Evolutionary conservation across 2,113 vertebrate genomes (phyloP).

Genomic region (Trinectes maculatus): DNA sequence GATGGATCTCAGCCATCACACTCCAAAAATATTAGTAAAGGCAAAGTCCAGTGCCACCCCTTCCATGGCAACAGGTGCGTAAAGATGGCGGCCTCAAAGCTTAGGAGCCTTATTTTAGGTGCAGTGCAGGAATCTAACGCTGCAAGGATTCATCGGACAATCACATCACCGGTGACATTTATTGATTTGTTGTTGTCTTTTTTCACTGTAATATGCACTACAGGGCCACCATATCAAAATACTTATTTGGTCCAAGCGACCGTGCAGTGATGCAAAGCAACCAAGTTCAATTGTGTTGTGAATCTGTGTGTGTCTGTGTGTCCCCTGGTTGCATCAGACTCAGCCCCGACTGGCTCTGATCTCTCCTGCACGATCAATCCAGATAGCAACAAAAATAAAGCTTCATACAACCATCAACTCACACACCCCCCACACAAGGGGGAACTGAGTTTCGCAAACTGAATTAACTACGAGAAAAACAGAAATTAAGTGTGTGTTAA

Average conservation of each 20-base stretch:
- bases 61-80: constrained; percentile 4
- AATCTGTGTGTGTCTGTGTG: constrained; percentile 27
- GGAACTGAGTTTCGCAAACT: no score
- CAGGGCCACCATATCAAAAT: no score
- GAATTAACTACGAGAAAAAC: neutral
- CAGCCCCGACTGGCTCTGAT: constrained; percentile 37
- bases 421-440: constrained; percentile 14
- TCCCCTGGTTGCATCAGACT: constrained; percentile 64
- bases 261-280: no score
- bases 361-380: constrained; percentile 35
- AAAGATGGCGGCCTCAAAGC: constrained; percentile 1
- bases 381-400: constrained; percentile 33
- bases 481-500: neutral
- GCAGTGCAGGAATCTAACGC: neutral
- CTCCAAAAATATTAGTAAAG: constrained; percentile 57
- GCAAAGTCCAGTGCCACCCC: constrained; percentile 39
- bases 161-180: neutral
- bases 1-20: constrained; percentile 56
- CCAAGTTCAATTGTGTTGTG: constrained; percentile 27
- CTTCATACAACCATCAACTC: constrained; percentile 35
- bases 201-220: no score
- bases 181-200: no score
- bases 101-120: neutral
- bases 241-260: no score
- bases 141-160: neutral